Base-by-base conservation (phyloP, 1,140 invertebrate species). In the Lutraria rhynchaena region DNA sequence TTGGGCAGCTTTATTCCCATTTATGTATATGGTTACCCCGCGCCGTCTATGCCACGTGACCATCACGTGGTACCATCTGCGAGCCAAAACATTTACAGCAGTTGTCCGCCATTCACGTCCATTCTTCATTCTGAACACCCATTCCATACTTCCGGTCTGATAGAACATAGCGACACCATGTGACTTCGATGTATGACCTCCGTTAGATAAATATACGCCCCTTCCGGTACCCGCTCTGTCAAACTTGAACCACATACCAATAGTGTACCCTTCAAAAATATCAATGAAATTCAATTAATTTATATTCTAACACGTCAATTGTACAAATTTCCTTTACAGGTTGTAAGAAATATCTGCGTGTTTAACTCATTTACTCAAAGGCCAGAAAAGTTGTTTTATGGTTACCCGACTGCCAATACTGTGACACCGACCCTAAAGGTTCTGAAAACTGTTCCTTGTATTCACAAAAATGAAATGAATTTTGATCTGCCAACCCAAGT, bases 141-240 rank as follows among this genome's bases (percentile, higher is more conserved):
- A 90, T 41, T 88, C 87, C 9, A 91, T 76, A 13, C 77, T 61
- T 46, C 88, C 89, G 27, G 84, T 87, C 41, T 84, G 76, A 77
- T 92, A 92, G 41, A 82, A 71, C 89, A 92, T 90, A 35, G 91
- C 90, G 3, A 92, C 86, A n/a, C 91, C 91, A 83, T 92, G 90
- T 15, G 83, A 87, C 27, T 85, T 69, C 3, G 67, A 5, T 15
- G 76, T 80, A 49, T 92, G 90, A 11, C 89, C 91, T 0, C 91
- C 91, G 70, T 92, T 92, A 7, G 91, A 91, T 82, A 92, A 55
- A 76, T 91, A 92, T 17, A 92, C 87, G 13, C 84, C 86, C 55
- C 87, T 73, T 27, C 78, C 81, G n/a, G 81, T 67, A 9, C 82
- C 84, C 3, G 80, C 76, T 11, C 83, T 63, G 5, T 82, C 80